Conservation (phyloP, 2,113 vertebrate genomes). For the Zingel zingel region DNA sequence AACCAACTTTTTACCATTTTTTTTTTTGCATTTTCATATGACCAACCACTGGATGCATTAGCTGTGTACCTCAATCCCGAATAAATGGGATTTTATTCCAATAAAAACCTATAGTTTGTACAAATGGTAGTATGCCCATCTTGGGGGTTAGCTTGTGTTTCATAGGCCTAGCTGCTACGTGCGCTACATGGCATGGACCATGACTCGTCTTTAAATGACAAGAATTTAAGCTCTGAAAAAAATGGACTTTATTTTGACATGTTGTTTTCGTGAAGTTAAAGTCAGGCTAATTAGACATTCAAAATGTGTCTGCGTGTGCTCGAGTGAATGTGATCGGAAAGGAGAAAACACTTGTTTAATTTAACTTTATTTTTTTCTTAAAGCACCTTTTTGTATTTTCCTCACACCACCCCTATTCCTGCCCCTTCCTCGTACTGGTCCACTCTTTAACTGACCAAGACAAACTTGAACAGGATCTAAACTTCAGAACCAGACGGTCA, state of each 20-base stretch:
- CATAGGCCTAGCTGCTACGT: conserved; percentile 33
- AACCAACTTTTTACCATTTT: neutral
- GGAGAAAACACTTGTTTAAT: conserved; percentile 50
- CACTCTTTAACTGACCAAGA: conserved; percentile 28
- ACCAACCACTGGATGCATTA: conserved; percentile 40
- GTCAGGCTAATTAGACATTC: conserved; percentile 48
- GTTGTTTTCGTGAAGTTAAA: conserved; percentile 53
- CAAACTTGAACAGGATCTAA: conserved; percentile 45
- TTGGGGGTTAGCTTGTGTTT: conserved; percentile 29
- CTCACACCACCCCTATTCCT: neutral
- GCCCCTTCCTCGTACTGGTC: conserved; percentile 6
- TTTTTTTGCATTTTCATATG: conserved; percentile 23
- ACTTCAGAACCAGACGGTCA: conserved; percentile 35
- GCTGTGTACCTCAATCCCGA: conserved; percentile 59
- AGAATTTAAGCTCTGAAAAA: conserved; percentile 40
- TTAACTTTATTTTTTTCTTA: conserved; percentile 31
- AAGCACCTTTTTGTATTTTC: conserved; percentile 68
- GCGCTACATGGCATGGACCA: conserved; percentile 37
- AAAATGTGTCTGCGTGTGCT: conserved; percentile 43
- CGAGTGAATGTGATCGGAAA: conserved; percentile 53
- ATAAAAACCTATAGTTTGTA: conserved; percentile 40
- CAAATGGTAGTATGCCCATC: conserved; percentile 24
- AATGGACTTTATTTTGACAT: conserved; percentile 40
- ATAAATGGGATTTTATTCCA: conserved; percentile 45
- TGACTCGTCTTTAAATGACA: conserved; percentile 38